phyloP scores from a whole-genome alignment of 1,140 invertebrate genomes.

The Maniola jurtina region DNA sequence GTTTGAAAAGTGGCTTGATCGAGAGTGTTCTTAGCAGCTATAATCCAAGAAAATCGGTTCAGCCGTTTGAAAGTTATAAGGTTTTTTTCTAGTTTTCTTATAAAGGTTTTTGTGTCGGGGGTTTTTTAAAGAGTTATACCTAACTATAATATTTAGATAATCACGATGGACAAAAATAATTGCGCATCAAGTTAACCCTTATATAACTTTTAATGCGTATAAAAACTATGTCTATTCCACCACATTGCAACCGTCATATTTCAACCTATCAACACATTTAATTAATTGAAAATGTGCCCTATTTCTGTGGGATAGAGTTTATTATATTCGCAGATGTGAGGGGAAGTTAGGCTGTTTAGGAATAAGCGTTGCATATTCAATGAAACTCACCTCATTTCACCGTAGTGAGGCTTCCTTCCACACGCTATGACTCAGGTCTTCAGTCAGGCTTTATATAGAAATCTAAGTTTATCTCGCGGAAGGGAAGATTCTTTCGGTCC shows the following conservation, averaged over 20 bases:
- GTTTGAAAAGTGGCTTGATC: too few species aligned
- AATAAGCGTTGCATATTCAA: conserved; percentile 19
- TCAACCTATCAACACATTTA: neutral
- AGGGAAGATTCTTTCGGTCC: too few species aligned
- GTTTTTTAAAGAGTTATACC: too few species aligned
- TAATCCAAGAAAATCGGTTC: too few species aligned
- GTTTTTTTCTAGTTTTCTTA: too few species aligned
- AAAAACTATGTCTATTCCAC: neutral
- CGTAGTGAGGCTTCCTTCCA: conserved; percentile 22
- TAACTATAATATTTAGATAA: too few species aligned
- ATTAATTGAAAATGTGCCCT: neutral
- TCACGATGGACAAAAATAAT: neutral
- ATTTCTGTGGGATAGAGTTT: neutral
- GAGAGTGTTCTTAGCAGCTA: too few species aligned
- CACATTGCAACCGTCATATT: neutral
- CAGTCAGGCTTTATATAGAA: neutral
- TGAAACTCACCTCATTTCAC: conserved; percentile 23
- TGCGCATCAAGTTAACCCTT: neutral
- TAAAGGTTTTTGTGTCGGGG: too few species aligned
- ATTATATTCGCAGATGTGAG: neutral
- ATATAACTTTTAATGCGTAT: neutral
- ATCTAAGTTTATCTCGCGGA: too few species aligned
- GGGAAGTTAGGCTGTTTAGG: conserved; percentile 8
- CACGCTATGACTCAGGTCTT: conserved; percentile 19
- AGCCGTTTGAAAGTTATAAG: too few species aligned